These are phyloP conservation scores for Sebastes steindachneri DNA, from an alignment of 2,797 vertebrate species.

Conservation along the genomic window DNA sequence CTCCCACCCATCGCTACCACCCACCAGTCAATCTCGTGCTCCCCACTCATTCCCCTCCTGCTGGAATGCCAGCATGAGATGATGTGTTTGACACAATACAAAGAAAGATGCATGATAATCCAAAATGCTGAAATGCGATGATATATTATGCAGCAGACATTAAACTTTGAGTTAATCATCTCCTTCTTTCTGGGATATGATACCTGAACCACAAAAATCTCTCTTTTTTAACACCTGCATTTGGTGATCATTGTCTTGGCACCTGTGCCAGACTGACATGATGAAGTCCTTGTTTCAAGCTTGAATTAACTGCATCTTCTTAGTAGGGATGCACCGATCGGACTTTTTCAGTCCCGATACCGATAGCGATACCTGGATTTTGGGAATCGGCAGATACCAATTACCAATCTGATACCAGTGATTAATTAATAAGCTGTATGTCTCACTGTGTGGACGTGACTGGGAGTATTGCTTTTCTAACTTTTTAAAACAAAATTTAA, in stretches of 20 bases:
- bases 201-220: neutral
- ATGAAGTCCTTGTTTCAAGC: slow-evolving; percentile 62
- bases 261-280: slow-evolving; percentile 45
- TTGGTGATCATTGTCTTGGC: slow-evolving; percentile 10
- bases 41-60: slow-evolving; percentile 26
- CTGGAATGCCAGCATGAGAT: slow-evolving; percentile 33
- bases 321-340: neutral
- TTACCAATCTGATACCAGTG: too few relatives aligned
- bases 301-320: slow-evolving; percentile 35
- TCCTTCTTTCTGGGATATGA: neutral
- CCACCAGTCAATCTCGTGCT: slow-evolving; percentile 23
- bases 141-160: neutral
- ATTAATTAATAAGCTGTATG: too few relatives aligned
- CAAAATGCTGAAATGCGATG: neutral
- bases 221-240: slow-evolving; percentile 19
- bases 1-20: slow-evolving; percentile 35
- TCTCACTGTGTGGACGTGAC: too few relatives aligned
- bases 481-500: too few relatives aligned
- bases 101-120: slow-evolving; percentile 2
- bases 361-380: too few relatives aligned
- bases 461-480: too few relatives aligned
- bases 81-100: slow-evolving; percentile 23
- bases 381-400: too few relatives aligned
- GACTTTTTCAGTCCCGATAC: too few relatives aligned
- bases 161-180: neutral